These are phyloP conservation scores for Anadara kagoshimensis DNA, from an alignment of 1,140 invertebrate species.

Conservation along the genomic window DNA sequence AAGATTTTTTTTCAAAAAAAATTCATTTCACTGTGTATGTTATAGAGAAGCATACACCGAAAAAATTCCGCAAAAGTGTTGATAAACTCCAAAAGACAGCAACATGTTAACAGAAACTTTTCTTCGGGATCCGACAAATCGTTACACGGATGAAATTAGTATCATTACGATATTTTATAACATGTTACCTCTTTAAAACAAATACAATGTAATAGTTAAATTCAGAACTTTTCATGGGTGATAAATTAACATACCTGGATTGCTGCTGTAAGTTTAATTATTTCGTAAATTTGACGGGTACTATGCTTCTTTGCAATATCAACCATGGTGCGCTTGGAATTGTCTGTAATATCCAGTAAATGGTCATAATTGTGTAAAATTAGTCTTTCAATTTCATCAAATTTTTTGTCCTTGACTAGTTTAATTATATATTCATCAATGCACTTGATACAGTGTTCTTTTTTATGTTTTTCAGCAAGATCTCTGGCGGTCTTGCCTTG, in stretches of 20 bases:
- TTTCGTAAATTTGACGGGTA: conserved; percentile 46
- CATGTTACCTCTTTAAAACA: too few relatives aligned
- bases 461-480: conserved; percentile 46
- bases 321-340: conserved; percentile 32
- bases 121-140: too few relatives aligned
- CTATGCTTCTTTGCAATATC: conserved; percentile 52
- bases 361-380: conserved; percentile 57
- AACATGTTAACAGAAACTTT: too few relatives aligned
- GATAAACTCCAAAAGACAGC: too few relatives aligned
- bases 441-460: conserved; percentile 37
- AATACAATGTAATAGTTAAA: too few relatives aligned
- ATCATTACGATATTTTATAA: too few relatives aligned
- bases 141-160: too few relatives aligned
- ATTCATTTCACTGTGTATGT: too few relatives aligned
- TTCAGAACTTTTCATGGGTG: too few relatives aligned
- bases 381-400: conserved; percentile 48
- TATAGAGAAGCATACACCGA: too few relatives aligned
- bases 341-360: conserved; percentile 47
- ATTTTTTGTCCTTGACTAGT: conserved; percentile 51
- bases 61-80: too few relatives aligned
- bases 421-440: conserved; percentile 54
- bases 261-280: conserved; percentile 43
- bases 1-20: too few relatives aligned
- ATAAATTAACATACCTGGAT: conserved; percentile 45
- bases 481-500: conserved; percentile 52